Conservation (phyloP, 92 coral and sea anemone genomes). For the Parazoanthus darwini region DNA sequence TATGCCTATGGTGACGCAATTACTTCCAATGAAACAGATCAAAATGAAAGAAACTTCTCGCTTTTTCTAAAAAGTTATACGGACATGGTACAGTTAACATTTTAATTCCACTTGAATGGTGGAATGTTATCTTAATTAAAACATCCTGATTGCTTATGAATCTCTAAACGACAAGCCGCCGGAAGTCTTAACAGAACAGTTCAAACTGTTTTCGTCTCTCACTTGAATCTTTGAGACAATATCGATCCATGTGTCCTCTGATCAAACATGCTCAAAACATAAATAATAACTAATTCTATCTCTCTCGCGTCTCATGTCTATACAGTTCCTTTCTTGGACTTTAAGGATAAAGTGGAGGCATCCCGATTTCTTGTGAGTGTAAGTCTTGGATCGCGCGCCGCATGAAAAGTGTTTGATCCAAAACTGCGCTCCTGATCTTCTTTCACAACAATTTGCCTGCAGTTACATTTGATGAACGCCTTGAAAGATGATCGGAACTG, state of each 20-base stretch:
- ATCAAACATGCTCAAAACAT: not conserved
- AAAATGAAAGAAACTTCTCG: not conserved
- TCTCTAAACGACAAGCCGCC: not conserved
- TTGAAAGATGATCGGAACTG: slow-evolving; percentile 82
- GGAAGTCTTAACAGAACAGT: slow-evolving; percentile 8
- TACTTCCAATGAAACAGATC: not conserved
- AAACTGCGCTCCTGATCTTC: slow-evolving; percentile 35
- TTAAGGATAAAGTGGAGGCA: not conserved
- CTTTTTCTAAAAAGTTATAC: not conserved
- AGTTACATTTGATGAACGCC: slow-evolving; percentile 71
- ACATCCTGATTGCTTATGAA: not conserved
- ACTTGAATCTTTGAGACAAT: not conserved
- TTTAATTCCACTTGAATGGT: slow-evolving; percentile 4
- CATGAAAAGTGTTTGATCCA: slow-evolving; percentile 40
- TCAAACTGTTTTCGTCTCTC: not conserved
- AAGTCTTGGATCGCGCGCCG: slow-evolving; percentile 34
- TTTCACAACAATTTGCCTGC: slow-evolving; percentile 42
- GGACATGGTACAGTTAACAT: not conserved
- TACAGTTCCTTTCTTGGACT: not conserved
- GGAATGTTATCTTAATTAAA: not conserved
- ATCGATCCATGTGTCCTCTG: not conserved
- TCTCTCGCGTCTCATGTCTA: not conserved
- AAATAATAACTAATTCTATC: not conserved
- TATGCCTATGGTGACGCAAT: not conserved
- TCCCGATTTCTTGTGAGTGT: not conserved